Evolutionary conservation across 2,113 vertebrate genomes (phyloP).

Genomic region (Picathartes gymnocephalus): DNA sequence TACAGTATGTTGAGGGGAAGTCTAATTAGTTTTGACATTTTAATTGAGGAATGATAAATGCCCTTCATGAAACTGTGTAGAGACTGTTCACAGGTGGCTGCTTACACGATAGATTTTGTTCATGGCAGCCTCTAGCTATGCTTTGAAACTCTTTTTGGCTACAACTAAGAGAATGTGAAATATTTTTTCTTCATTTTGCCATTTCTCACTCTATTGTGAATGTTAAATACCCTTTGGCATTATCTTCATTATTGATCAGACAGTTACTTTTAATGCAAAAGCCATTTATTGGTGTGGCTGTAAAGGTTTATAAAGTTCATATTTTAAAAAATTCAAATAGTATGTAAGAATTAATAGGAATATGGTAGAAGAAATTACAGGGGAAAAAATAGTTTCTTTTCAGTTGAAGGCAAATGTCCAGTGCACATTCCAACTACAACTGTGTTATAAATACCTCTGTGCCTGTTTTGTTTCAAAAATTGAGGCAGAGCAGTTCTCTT

Average conservation of each 20-base stretch:
- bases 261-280: not conserved
- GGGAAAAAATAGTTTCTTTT: not conserved
- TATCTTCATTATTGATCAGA: not conserved
- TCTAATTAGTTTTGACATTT: slow-evolving; percentile 66
- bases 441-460: not conserved
- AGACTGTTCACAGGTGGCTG: slow-evolving; percentile 47
- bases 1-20: not conserved
- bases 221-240: not conserved
- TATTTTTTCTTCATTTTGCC: not conserved
- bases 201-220: not conserved
- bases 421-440: not conserved
- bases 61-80: slow-evolving; percentile 32
- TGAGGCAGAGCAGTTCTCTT: not conserved
- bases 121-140: not conserved
- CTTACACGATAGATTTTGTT: slow-evolving; percentile 24
- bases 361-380: not conserved
- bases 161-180: not conserved
- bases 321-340: not conserved
- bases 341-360: not conserved
- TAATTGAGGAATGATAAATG: slow-evolving; percentile 70
- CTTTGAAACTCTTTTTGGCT: not conserved
- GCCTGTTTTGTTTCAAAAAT: not conserved
- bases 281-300: not conserved
- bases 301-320: not conserved
- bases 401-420: not conserved